phyloP scores from a whole-genome alignment of 53 echinoderm and acorn worm genomes.

The Paracentrotus lividus region DNA sequence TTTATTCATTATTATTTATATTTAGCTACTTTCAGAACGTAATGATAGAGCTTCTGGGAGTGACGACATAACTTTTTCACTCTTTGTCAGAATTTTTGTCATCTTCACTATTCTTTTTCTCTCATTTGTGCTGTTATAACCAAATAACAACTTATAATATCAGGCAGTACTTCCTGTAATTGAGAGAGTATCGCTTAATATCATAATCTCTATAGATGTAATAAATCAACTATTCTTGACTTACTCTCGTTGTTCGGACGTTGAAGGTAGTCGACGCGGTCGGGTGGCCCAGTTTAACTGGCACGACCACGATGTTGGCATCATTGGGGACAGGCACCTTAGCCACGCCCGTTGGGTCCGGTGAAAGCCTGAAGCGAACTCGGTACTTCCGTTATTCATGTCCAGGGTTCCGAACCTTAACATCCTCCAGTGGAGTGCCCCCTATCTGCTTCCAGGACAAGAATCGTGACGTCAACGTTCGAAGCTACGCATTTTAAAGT shows the following conservation, averaged over 20 bases:
- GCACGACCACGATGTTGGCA: constrained; percentile 57
- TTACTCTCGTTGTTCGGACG: constrained; percentile 64
- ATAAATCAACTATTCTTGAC: neutral
- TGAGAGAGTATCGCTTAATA: neutral
- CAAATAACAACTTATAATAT: too few species aligned
- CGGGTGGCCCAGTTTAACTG: constrained; percentile 44
- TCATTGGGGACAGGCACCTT: constrained; percentile 63
- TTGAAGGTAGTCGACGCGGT: constrained; percentile 49
- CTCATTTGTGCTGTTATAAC: too few species aligned
- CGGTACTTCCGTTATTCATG: neutral
- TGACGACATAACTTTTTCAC: too few species aligned
- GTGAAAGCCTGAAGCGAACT: constrained; percentile 54
- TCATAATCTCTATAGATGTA: too few species aligned
- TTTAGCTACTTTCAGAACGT: too few species aligned
- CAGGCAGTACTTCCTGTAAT: too few species aligned
- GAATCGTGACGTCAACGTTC: constrained; percentile 65
- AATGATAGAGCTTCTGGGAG: too few species aligned
- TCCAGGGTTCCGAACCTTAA: constrained; percentile 50
- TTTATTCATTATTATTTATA: too few species aligned
- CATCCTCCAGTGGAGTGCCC: constrained; percentile 5
- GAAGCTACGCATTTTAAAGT: constrained; percentile 29
- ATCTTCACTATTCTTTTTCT: too few species aligned
- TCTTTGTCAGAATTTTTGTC: too few species aligned
- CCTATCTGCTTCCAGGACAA: constrained; percentile 64
- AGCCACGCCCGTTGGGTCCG: constrained; percentile 52